A percentile compares a stretch with the other conserved stretches of the same genome.
phyloP scores from a whole-genome alignment of 2,888 invertebrate genomes.

The Cheilosia grossa region DNA sequence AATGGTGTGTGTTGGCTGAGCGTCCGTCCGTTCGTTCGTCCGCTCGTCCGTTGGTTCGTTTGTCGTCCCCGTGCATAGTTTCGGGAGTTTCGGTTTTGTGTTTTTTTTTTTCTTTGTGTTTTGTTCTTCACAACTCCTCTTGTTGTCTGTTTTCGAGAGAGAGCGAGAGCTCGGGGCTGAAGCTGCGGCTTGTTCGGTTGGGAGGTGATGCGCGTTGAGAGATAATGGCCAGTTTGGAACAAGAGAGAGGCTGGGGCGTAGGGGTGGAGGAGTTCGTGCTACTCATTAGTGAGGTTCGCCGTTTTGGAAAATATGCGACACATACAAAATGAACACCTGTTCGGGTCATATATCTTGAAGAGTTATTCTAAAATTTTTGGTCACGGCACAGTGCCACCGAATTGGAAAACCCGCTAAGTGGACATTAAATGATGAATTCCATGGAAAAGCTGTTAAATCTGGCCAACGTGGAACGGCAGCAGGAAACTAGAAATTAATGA shows the following conservation, averaged over 20 bases:
- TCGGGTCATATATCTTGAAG: slow-evolving; percentile 83
- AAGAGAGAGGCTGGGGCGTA: neutral
- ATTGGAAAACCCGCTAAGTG: slow-evolving; percentile 67
- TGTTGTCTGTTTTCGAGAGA: slow-evolving; percentile 31
- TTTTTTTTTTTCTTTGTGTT: slow-evolving; percentile 25
- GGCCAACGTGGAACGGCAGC: neutral
- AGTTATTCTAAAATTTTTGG: slow-evolving; percentile 83
- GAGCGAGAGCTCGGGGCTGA: neutral
- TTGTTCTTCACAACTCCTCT: slow-evolving; percentile 33
- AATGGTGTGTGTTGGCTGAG: slow-evolving; percentile 69
- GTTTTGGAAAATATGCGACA: slow-evolving; percentile 64
- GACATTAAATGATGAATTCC: slow-evolving; percentile 71
- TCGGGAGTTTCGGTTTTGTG: slow-evolving; percentile 23
- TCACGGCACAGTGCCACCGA: slow-evolving; percentile 69
- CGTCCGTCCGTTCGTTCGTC: slow-evolving; percentile 47
- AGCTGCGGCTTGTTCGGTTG: slow-evolving; percentile 4
- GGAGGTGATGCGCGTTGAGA: slow-evolving; percentile 44
- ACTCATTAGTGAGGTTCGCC: slow-evolving; percentile 68
- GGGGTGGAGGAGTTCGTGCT: slow-evolving; percentile 51
- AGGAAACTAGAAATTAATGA: slow-evolving; percentile 53
- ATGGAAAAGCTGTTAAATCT: neutral
- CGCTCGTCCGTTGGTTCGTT: slow-evolving; percentile 21
- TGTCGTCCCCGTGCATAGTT: slow-evolving; percentile 53
- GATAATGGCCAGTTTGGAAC: slow-evolving; percentile 72
- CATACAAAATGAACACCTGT: slow-evolving; percentile 81